phyloP scores from a whole-genome alignment of 1,140 invertebrate species.

The Trichonephila inaurata region DNA sequence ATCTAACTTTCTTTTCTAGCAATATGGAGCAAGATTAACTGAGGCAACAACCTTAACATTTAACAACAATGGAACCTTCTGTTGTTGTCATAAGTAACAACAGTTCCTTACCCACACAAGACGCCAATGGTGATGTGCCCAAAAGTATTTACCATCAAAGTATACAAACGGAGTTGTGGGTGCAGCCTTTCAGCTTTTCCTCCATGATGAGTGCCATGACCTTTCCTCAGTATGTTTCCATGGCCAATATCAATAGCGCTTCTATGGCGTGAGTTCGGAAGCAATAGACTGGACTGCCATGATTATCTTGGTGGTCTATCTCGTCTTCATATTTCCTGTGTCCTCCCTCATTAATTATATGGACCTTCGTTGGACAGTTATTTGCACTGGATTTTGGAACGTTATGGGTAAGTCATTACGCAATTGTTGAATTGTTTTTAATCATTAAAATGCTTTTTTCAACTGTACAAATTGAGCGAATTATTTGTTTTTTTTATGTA shows the following conservation, averaged over 20 bases:
- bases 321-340: conserved; percentile 97
- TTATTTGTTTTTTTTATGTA: no score
- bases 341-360: conserved; percentile 94
- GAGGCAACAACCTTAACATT: background rate
- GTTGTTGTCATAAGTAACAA: background rate
- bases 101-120: background rate
- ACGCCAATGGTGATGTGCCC: background rate
- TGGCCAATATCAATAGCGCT: conserved; percentile 80
- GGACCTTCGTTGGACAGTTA: conserved; percentile 91
- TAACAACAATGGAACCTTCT: background rate
- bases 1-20: background rate
- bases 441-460: no score
- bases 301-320: conserved; percentile 98
- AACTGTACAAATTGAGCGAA: no score
- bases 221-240: conserved; percentile 82
- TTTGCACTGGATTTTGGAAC: conserved; percentile 93
- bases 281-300: conserved; percentile 98
- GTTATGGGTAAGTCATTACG: conserved; percentile 84
- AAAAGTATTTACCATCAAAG: background rate
- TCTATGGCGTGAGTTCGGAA: conserved; percentile 85
- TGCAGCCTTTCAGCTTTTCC: conserved; percentile 92
- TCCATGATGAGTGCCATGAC: conserved; percentile 92
- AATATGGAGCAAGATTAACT: background rate
- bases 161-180: conserved; percentile 87
- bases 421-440: background rate